These are phyloP conservation scores for Lophotriccus pileatus DNA, from an alignment of 2,797 vertebrate genomes.

Conservation along the genomic window DNA sequence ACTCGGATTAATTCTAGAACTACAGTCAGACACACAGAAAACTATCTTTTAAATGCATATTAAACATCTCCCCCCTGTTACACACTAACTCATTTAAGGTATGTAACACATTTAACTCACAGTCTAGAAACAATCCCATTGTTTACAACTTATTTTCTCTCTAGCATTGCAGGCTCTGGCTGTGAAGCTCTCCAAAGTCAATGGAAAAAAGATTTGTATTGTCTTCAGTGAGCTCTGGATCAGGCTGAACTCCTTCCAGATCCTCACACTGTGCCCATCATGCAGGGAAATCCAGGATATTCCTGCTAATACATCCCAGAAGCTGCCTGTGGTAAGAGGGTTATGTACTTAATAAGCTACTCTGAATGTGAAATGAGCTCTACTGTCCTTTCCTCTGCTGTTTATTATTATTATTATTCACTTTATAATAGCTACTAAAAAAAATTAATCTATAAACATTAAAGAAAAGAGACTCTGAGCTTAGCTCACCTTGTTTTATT, in stretches of 20 bases:
- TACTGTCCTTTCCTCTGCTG: conserved; percentile 4
- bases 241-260: neutral
- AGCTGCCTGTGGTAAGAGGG: neutral
- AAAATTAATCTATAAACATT: conserved; percentile 30
- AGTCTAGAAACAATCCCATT: neutral
- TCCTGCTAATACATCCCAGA: neutral
- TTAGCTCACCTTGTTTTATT: conserved; percentile 83
- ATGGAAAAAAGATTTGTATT: neutral
- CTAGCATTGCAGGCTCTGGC: neutral
- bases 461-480: conserved; percentile 50
- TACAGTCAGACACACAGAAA: neutral
- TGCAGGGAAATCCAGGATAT: neutral
- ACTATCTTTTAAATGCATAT: neutral
- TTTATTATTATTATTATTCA: conserved; percentile 35
- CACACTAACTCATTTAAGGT: neutral
- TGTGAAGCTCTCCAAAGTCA: conserved; percentile 1
- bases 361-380: conserved; percentile 40
- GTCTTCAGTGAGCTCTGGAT: neutral
- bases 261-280: neutral
- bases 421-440: conserved; percentile 35
- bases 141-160: neutral
- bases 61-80: neutral
- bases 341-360: conserved; percentile 4
- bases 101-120: neutral
- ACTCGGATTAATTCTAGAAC: neutral